These are phyloP conservation scores for Halictus rubicundus DNA, from an alignment of 1,140 invertebrate genomes.

Conservation along the genomic window DNA sequence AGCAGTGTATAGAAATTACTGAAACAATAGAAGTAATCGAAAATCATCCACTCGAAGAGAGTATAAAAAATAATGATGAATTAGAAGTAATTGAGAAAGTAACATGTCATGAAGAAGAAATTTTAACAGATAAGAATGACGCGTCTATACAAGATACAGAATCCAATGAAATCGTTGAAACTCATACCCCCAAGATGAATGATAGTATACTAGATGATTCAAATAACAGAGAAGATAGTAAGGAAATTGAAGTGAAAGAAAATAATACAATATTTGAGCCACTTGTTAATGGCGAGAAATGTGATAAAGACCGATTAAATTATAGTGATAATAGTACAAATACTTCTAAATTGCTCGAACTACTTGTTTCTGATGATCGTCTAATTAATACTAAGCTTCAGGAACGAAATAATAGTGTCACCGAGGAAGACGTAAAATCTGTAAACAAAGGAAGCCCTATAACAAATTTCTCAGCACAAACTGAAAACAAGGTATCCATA, in stretches of 20 bases:
- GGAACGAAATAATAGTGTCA: not conserved
- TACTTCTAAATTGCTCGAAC: slow-evolving; percentile 2
- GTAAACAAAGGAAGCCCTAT: slow-evolving; percentile 26
- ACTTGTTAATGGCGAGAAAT: not conserved
- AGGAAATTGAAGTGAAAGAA: slow-evolving; percentile 3
- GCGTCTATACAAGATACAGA: not conserved
- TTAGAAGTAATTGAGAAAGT: not conserved
- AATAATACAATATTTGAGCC: slow-evolving; percentile 11
- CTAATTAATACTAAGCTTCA: not conserved
- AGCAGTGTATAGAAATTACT: not conserved
- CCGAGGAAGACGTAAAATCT: not conserved
- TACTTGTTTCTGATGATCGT: slow-evolving; percentile 11
- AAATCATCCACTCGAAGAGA: not conserved
- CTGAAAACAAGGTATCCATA: not conserved
- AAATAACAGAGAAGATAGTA: not conserved
- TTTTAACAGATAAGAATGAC: not conserved
- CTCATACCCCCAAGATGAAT: not conserved
- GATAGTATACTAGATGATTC: not conserved
- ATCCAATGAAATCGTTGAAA: not conserved
- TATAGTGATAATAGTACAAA: slow-evolving; percentile 28
- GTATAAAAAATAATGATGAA: not conserved
- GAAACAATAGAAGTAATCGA: not conserved
- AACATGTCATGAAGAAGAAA: not conserved
- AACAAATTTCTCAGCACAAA: slow-evolving; percentile 15
- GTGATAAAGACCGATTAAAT: slow-evolving; percentile 30